Base-by-base conservation (phyloP, 2,888 invertebrate genomes). In the Clunio marinus region DNA sequence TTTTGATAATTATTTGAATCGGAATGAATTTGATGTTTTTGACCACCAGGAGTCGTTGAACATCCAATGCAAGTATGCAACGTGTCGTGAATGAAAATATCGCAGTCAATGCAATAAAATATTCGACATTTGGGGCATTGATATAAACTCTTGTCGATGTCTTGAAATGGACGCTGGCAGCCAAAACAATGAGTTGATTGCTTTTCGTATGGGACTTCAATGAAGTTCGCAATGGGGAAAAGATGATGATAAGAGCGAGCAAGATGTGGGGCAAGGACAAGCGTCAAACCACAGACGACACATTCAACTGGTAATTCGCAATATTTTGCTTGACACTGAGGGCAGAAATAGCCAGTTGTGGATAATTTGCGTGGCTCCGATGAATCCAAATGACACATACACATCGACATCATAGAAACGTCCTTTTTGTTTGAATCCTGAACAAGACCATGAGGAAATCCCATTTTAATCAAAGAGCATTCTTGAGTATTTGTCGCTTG, bases 281-380 rank as follows among this genome's bases (percentile, higher is more conserved):
- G 82, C 3, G 96, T 97, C 70, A 99, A 83, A 0, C 94, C 94
- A 79, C 99, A 99, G 8, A 93, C 89, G 75, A 91, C 86, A 77
- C 99, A 99, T 80, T 99, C 97, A 2, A 95, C 93, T 0, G 99
- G 99, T 74, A 99, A 82, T 77, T 97, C 95, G 79, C 99, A 99
- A 80, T 98, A 98, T 81, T 97, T 96, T 80, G 94, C 93, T 73
- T 90, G 88, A 79, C 99, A 99, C 78, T 98, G 96, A n/a, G 94
- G 93, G 74, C 93, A 94, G 74, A 91, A 84, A 76, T 92, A 93
- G 1, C 93, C 93, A 10, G 88, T 88, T 22, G 88, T 87, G 63
- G 84, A 85, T 59, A 88, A 81, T 73, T 88, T 88, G 69, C 84
- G 83, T 37, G 83, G 83, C 68, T 86, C 85, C 20, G 82, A 78